These are phyloP conservation scores for Oxyscelio sp. DNA, from an alignment of 2,888 invertebrate genomes.

Conservation along the genomic window DNA sequence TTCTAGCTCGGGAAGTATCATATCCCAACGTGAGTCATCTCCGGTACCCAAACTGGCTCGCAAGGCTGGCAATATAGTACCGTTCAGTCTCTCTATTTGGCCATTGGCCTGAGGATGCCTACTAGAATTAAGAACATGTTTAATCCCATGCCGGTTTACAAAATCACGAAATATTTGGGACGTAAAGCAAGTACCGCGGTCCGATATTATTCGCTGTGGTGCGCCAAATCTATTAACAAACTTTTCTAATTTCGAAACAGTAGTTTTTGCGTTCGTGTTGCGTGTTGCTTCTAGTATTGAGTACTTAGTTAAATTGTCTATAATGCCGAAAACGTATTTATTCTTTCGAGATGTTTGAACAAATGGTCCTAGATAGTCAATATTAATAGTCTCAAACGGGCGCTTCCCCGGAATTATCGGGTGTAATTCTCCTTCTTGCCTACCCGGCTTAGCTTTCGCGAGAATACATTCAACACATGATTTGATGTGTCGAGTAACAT, in stretches of 20 bases:
- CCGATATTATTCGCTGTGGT: slow-evolving; percentile 48
- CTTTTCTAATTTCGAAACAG: slow-evolving; percentile 13
- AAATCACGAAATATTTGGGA: slow-evolving; percentile 55
- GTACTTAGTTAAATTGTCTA: slow-evolving; percentile 73
- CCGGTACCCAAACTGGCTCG: not conserved
- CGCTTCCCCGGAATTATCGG: slow-evolving; percentile 72
- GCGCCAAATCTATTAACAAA: slow-evolving; percentile 65
- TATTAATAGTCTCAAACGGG: slow-evolving; percentile 67
- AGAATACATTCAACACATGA: slow-evolving; percentile 54
- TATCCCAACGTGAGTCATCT: slow-evolving; percentile 38
- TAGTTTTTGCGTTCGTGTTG: not conserved
- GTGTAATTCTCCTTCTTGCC: slow-evolving; percentile 71
- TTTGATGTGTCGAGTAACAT: no score
- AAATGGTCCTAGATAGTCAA: slow-evolving; percentile 71
- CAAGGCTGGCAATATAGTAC: slow-evolving; percentile 22
- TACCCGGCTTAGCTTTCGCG: slow-evolving; percentile 52
- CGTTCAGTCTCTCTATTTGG: slow-evolving; percentile 35
- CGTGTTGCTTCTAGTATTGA: not conserved
- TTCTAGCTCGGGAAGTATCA: slow-evolving; percentile 42
- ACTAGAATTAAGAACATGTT: no score
- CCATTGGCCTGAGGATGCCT: slow-evolving; percentile 50
- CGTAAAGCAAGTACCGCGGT: slow-evolving; percentile 67
- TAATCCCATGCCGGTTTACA: slow-evolving; percentile 44
- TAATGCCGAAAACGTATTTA: slow-evolving; percentile 66
- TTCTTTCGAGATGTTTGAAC: slow-evolving; percentile 39